Conservation (phyloP, 2,797 vertebrate species). For the Thripadectes ignobilis region DNA sequence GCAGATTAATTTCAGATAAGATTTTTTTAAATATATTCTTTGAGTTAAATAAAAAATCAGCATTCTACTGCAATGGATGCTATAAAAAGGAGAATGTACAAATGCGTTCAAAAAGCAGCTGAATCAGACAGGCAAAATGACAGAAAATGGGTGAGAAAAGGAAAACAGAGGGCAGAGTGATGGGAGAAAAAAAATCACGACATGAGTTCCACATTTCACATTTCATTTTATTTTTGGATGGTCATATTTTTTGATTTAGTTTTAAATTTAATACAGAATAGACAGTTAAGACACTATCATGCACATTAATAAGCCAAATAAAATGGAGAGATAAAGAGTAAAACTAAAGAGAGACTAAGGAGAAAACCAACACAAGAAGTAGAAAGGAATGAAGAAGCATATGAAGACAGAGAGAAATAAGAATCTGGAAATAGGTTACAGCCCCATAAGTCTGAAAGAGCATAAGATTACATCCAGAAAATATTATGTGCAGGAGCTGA, state of each 20-base stretch:
- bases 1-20: neutral
- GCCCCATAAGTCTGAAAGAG: neutral
- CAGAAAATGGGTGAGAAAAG: neutral
- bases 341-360: neutral
- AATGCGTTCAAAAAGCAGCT: neutral
- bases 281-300: neutral
- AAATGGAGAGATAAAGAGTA: neutral
- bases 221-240: neutral
- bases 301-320: neutral
- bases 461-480: neutral
- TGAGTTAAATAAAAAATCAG: neutral
- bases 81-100: neutral
- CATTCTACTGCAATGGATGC: neutral
- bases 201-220: neutral
- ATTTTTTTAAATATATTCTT: neutral
- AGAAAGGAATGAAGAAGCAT: neutral
- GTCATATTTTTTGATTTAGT: neutral
- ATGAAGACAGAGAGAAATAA: neutral
- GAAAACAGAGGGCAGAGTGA: neutral
- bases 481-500: neutral
- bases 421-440: neutral
- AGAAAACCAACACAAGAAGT: neutral
- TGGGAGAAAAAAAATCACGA: neutral
- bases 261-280: neutral
- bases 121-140: neutral